A percentile compares a stretch with the other conserved stretches of the same genome.
Evolutionary conservation across 2,797 vertebrate genomes (phyloP).

Genomic region (Eurystomus glaucurus): DNA sequence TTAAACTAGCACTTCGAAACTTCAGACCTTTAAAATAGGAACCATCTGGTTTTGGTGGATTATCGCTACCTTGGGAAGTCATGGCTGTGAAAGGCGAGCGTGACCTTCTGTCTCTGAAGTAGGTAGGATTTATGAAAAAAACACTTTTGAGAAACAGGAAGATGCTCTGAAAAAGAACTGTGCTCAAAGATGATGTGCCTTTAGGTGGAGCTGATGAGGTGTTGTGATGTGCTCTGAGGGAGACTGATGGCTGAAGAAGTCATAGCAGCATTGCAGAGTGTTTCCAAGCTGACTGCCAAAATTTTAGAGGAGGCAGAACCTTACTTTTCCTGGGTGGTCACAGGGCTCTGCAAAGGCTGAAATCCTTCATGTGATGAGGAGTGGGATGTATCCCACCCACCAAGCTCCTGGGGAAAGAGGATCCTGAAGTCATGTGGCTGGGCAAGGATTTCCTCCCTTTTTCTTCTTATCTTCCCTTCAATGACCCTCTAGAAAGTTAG

Average conservation of each 20-base stretch:
- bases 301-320: neutral
- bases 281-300: neutral
- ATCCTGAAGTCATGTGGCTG: neutral
- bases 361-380: neutral
- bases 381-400: neutral
- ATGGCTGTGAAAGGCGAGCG: fast-evolving
- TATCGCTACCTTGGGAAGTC: neutral
- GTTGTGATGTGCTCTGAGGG: neutral
- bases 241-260: neutral
- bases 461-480: neutral
- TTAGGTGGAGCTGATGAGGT: neutral
- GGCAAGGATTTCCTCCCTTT: neutral
- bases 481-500: neutral
- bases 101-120: neutral
- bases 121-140: neutral
- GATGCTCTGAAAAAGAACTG: neutral
- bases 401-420: neutral
- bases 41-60: neutral
- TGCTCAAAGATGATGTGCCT: neutral
- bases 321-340: neutral
- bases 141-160: neutral
- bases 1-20: neutral
- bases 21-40: neutral
- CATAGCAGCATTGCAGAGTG: neutral
- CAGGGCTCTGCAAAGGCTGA: neutral